These are phyloP conservation scores for Melanotaenia boesemani DNA, from an alignment of 2,797 vertebrate species.

Conservation along the genomic window DNA sequence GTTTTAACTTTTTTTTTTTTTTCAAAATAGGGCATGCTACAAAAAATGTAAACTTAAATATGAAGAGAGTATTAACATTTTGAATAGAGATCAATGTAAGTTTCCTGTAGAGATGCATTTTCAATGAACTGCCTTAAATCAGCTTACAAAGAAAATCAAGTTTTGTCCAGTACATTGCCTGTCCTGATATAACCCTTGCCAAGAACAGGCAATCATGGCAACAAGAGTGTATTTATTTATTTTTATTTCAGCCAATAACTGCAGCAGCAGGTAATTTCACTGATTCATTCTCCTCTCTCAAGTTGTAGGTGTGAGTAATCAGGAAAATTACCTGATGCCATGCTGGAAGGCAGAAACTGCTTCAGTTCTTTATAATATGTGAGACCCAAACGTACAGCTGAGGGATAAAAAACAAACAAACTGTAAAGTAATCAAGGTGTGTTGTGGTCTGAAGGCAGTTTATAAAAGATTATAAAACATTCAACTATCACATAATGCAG, in stretches of 20 bases:
- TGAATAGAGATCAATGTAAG: too few relatives aligned
- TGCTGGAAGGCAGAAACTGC: slow-evolving; percentile 12
- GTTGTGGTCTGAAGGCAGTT: background rate
- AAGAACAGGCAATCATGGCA: slow-evolving; percentile 29
- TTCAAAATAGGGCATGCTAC: too few relatives aligned
- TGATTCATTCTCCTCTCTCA: slow-evolving; percentile 41
- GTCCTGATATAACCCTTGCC: background rate
- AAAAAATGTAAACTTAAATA: too few relatives aligned
- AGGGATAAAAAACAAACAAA: background rate
- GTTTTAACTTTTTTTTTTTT: too few relatives aligned
- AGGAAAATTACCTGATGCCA: slow-evolving; percentile 28
- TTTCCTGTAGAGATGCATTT: too few relatives aligned
- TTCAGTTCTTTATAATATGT: background rate
- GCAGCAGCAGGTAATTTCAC: slow-evolving; percentile 25
- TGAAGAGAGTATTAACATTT: too few relatives aligned
- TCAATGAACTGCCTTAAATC: too few relatives aligned
- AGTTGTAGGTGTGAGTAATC: slow-evolving; percentile 32
- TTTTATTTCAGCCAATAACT: slow-evolving; percentile 4
- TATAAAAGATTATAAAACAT: too few relatives aligned
- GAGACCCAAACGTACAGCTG: background rate
- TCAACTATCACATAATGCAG: too few relatives aligned
- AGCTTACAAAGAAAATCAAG: background rate
- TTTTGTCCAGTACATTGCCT: slow-evolving; percentile 1
- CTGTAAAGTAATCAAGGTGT: slow-evolving; percentile 15
- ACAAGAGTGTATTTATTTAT: background rate